phyloP scores from a whole-genome alignment of 2,888 invertebrate genomes.

The Archips crataeganus region DNA sequence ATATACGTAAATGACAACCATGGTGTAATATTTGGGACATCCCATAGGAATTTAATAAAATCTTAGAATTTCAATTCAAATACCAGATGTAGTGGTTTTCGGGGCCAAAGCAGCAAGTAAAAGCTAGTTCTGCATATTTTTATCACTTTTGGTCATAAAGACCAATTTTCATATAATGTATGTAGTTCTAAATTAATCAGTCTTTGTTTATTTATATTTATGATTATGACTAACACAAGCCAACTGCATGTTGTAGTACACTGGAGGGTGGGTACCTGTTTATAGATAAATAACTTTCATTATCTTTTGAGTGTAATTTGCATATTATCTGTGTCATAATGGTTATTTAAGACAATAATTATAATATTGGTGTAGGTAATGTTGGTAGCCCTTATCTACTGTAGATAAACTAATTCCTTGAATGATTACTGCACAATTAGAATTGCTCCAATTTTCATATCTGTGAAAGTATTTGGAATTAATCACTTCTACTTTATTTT shows the following conservation, averaged over 20 bases:
- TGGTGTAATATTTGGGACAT: too few species aligned
- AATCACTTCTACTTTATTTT: too few species aligned
- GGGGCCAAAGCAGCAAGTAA: too few species aligned
- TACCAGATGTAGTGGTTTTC: too few species aligned
- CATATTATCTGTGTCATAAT: slow-evolving; percentile 3
- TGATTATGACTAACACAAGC: not conserved
- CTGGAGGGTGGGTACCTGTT: not conserved
- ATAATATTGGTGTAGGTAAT: slow-evolving; percentile 26
- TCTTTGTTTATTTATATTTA: too few species aligned
- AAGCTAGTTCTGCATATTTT: too few species aligned
- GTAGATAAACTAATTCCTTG: slow-evolving; percentile 25
- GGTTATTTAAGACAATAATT: slow-evolving; percentile 16
- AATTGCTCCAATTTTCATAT: not conserved
- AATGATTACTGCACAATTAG: slow-evolving; percentile 6
- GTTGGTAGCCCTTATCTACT: slow-evolving; percentile 28
- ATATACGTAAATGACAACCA: too few species aligned
- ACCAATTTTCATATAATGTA: too few species aligned
- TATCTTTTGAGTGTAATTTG: slow-evolving; percentile 17
- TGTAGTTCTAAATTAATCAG: too few species aligned
- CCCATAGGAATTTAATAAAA: too few species aligned
- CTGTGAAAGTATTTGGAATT: not conserved
- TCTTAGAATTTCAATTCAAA: too few species aligned
- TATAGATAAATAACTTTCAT: not conserved
- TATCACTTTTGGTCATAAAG: too few species aligned
- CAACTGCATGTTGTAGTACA: not conserved